Evolutionary conservation across 2,888 invertebrate genomes (phyloP), one percentile per base, ranked within the genome.

Genomic region (Lacanobia oleracea): DNA sequence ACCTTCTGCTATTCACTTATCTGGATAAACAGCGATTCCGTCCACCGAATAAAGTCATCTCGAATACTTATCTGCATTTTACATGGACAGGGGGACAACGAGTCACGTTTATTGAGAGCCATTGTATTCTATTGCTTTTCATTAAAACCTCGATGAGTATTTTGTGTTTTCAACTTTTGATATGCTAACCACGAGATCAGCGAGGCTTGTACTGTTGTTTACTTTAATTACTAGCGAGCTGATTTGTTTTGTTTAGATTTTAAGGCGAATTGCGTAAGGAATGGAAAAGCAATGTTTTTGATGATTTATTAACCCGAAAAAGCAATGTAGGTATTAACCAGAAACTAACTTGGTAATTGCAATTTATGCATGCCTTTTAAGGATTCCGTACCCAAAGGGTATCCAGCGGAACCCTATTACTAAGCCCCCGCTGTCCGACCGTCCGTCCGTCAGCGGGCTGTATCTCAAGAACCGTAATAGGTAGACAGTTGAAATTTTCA

Each of bases 41-140:
- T 77, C 54, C 72, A 72, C 69, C 54, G 72, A 77, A 73, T 67
- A 74, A 83, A 78, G 75, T 45, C 57, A 61, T 63, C n/a, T 50
- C 40, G 27, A 66, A 56, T 72, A 64, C 64, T 72, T 72, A 72
- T 72, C 72, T 40, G 72, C 53, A 54, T 40, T 56, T 40, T 50
- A 56, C 14, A 56, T 40, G 21, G 21, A 43, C 40, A 40, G 14
- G 45, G 64, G 14, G 6, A 73, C 65, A 73, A 50, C 21, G 21
- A 43, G 16, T 16, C 33, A 6, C 56, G 27, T 40, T 73, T 33
- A 73, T 50, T 56, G 33, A 23, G n/a, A 12, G 9, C 73, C 40
- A 50, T 72, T 65, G 65, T 65, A 12, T 65, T 73, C 5, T 27
- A 73, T 50, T 10, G 54, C 40, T 48, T 73, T 50, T 43, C 27